Evolutionary conservation across 1,140 invertebrate species (phyloP).

Genomic region (Teleogryllus occipitalis): DNA sequence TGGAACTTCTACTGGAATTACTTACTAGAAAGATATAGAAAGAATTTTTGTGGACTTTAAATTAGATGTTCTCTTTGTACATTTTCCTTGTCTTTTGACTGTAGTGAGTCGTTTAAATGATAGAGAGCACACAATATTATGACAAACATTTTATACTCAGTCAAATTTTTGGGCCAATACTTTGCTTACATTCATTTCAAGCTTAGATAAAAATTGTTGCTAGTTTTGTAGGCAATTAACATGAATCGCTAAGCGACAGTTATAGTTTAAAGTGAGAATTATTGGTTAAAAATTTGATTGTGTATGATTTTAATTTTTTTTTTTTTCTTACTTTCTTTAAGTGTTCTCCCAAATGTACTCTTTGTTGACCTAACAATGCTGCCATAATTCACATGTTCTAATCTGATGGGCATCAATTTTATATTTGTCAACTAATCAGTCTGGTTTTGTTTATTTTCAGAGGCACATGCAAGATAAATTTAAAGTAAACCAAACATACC

Average conservation of each 20-base stretch:
- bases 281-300: conserved; percentile 1
- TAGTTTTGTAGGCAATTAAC: too few species aligned
- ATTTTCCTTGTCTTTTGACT: not conserved
- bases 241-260: too few species aligned
- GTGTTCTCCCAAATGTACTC: not conserved
- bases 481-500: conserved; percentile 13
- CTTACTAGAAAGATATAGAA: too few species aligned
- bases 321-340: not conserved
- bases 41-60: too few species aligned
- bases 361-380: not conserved
- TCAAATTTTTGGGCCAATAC: not conserved
- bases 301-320: not conserved
- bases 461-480: conserved; percentile 23
- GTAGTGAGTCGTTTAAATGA: not conserved
- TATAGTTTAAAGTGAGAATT: not conserved
- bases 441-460: conserved; percentile 23
- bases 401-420: conserved; percentile 21
- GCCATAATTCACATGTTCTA: not conserved
- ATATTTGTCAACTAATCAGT: conserved; percentile 24
- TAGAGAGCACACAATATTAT: not conserved
- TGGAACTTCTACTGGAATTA: too few species aligned
- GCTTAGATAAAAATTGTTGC: too few species aligned
- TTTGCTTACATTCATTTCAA: not conserved
- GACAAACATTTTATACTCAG: not conserved
- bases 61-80: not conserved